phyloP scores from a whole-genome alignment of 2,113 vertebrate genomes.

The Circaetus cinerascens region DNA sequence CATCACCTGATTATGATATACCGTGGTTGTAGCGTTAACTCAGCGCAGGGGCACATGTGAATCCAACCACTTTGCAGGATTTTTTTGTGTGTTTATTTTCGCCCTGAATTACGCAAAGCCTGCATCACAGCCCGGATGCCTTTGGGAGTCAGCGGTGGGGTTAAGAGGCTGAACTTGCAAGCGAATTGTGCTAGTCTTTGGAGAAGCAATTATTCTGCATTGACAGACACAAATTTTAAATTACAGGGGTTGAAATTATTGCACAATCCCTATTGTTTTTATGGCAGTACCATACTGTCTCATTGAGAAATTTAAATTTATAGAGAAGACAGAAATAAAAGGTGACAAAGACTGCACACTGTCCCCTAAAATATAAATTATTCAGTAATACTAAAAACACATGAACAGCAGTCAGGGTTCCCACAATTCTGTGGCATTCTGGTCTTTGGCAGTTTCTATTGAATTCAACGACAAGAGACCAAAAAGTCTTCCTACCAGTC shows the following conservation, averaged over 20 bases:
- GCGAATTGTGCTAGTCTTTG: background rate
- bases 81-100: background rate
- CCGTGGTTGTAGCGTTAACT: accelerated
- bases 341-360: background rate
- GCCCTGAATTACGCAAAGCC: background rate
- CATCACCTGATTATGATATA: accelerated
- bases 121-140: background rate
- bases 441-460: background rate
- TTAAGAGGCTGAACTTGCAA: background rate
- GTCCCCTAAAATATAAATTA: background rate
- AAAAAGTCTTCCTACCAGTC: background rate
- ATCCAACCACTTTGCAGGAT: background rate
- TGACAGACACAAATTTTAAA: background rate
- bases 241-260: background rate
- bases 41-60: accelerated
- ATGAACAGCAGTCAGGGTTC: background rate
- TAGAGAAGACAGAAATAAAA: background rate
- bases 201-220: conserved; percentile 16
- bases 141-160: background rate
- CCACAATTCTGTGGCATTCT: background rate
- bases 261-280: background rate
- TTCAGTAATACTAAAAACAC: background rate
- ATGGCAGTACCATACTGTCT: background rate
- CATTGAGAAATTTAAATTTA: background rate
- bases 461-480: background rate